phyloP scores from a whole-genome alignment of 2,888 invertebrate genomes.

The Drosophila siamana region DNA sequence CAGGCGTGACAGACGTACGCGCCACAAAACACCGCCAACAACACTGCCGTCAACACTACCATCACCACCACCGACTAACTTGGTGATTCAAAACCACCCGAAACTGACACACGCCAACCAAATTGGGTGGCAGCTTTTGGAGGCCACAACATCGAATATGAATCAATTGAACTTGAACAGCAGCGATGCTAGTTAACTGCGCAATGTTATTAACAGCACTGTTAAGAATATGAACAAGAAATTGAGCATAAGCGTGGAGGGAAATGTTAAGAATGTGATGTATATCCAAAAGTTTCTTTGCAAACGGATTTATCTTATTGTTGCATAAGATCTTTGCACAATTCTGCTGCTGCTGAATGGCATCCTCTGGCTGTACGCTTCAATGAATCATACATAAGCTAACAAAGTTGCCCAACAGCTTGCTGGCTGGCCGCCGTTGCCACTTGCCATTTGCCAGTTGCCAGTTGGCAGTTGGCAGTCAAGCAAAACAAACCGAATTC shows the following conservation, averaged over 20 bases:
- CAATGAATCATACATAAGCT: conserved; percentile 42
- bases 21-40: conserved; percentile 22
- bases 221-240: not conserved
- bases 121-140: conserved; percentile 28
- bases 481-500: conserved; percentile 39
- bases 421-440: not conserved
- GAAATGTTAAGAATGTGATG: too few species aligned
- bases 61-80: conserved; percentile 44
- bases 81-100: conserved; percentile 50
- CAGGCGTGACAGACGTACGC: conserved; percentile 83
- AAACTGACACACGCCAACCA: conserved; percentile 25
- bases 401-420: conserved; percentile 44
- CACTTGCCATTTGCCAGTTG: too few species aligned
- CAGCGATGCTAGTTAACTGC: not conserved
- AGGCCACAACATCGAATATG: conserved; percentile 43
- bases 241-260: too few species aligned
- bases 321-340: conserved; percentile 9
- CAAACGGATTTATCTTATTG: not conserved
- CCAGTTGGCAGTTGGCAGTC: conserved; percentile 21
- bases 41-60: conserved; percentile 26
- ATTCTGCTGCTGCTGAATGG: not conserved
- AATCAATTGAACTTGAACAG: conserved; percentile 33
- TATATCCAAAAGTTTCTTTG: too few species aligned
- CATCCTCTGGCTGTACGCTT: conserved; percentile 35
- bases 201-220: not conserved